phyloP scores from a whole-genome alignment of 2,888 invertebrate species.

The Nomada fucata region DNA sequence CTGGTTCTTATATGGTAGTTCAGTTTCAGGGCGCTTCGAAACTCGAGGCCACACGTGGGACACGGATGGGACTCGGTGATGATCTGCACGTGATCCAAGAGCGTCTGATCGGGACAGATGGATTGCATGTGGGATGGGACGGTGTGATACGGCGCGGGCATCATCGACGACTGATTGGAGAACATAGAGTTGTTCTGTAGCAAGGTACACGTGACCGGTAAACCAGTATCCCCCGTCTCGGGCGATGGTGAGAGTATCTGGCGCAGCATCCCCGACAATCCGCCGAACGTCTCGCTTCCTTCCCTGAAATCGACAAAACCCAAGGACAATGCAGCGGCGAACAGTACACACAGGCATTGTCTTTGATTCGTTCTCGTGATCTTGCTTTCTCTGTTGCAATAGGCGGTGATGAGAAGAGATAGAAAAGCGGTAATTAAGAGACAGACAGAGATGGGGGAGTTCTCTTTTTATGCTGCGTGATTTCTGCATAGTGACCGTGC shows the following conservation, averaged over 20 bases:
- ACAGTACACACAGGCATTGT: constrained; percentile 48
- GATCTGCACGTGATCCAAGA: constrained; percentile 77
- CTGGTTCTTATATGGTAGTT: constrained; percentile 81
- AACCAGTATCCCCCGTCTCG: constrained; percentile 76
- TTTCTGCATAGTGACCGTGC: constrained; percentile 78
- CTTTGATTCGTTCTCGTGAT: constrained; percentile 57
- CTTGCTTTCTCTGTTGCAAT: constrained; percentile 66
- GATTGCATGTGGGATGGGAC: constrained; percentile 63
- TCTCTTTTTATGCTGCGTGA: constrained; percentile 61
- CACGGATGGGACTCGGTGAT: constrained; percentile 79
- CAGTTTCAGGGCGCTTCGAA: constrained; percentile 79
- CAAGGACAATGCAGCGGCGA: constrained; percentile 78
- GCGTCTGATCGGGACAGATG: constrained; percentile 64
- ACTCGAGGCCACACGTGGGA: constrained; percentile 81
- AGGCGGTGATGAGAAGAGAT: constrained; percentile 73
- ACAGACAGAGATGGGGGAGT: constrained; percentile 25
- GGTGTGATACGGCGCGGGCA: constrained; percentile 75
- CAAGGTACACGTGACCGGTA: constrained; percentile 72
- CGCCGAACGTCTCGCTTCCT: constrained; percentile 80
- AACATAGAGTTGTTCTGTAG: constrained; percentile 75
- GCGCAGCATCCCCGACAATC: constrained; percentile 83
- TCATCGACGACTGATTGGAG: constrained; percentile 76
- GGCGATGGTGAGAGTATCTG: constrained; percentile 83
- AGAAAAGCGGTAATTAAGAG: constrained; percentile 36
- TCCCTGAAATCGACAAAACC: constrained; percentile 83